These are phyloP conservation scores for Tragelaphus scriptus DNA, from an alignment of 2,113 vertebrate species.

Conservation along the genomic window DNA sequence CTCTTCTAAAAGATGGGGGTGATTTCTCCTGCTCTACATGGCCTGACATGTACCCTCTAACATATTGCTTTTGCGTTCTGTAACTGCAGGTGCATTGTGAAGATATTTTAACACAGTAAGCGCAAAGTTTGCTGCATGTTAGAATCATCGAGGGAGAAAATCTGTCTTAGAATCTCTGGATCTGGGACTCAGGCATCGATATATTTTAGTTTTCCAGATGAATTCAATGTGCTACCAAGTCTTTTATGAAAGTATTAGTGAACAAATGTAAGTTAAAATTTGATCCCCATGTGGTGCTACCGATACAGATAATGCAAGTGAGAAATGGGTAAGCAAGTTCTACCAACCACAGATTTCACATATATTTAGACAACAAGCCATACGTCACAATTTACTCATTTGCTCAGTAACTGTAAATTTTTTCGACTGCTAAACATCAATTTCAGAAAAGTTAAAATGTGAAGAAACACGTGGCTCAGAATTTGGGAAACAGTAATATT, in stretches of 20 bases:
- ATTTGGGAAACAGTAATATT: not conserved
- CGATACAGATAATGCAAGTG: not conserved
- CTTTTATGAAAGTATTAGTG: not conserved
- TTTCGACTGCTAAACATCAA: not conserved
- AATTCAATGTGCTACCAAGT: slow-evolving; percentile 2
- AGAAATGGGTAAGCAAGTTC: not conserved
- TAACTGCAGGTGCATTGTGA: not conserved
- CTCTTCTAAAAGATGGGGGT: not conserved
- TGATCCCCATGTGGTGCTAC: not conserved
- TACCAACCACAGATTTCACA: not conserved
- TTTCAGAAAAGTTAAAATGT: not conserved
- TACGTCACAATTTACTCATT: not conserved
- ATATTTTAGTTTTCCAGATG: not conserved
- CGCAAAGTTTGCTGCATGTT: not conserved
- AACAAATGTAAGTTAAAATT: slow-evolving; percentile 28
- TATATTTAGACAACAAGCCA: not conserved
- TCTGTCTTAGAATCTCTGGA: not conserved
- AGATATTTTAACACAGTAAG: not conserved
- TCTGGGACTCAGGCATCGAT: not conserved
- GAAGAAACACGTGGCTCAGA: not conserved
- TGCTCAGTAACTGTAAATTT: not conserved
- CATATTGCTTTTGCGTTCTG: not conserved
- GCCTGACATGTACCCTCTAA: not conserved
- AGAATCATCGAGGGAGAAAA: not conserved
- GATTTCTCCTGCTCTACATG: not conserved